Evolutionary conservation across 2,888 invertebrate species (phyloP).

Genomic region (Rhorus exstirpatorius): DNA sequence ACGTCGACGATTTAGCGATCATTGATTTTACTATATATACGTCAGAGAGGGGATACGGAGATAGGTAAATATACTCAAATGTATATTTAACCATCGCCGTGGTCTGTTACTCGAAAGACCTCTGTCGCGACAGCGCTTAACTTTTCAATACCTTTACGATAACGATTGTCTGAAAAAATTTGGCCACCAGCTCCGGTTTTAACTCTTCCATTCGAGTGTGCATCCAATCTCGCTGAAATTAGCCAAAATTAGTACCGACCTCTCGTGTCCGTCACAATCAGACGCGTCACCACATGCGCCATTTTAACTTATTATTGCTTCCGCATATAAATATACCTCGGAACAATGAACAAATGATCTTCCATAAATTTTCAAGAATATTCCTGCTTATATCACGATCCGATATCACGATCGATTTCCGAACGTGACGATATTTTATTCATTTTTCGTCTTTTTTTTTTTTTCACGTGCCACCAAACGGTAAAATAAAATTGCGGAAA

Average conservation of each 20-base stretch:
- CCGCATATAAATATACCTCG: too few species aligned
- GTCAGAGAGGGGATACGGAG: too few species aligned
- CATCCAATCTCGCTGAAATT: not conserved
- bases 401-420: constrained; percentile 17
- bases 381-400: not conserved
- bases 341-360: too few species aligned
- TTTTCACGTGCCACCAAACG: not conserved
- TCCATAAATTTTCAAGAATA: too few species aligned
- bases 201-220: not conserved
- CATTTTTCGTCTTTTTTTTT: constrained; percentile 13
- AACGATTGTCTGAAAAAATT: not conserved
- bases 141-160: not conserved
- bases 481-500: constrained; percentile 46
- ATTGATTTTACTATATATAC: too few species aligned
- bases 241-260: not conserved
- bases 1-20: too few species aligned
- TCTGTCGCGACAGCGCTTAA: not conserved
- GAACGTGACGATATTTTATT: constrained; percentile 19
- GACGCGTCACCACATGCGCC: not conserved
- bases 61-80: too few species aligned
- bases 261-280: not conserved
- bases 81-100: too few species aligned
- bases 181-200: not conserved
- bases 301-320: too few species aligned
- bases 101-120: too few species aligned